These are phyloP conservation scores for Thunnus thynnus DNA, from an alignment of 2,113 vertebrate species.

Conservation along the genomic window DNA sequence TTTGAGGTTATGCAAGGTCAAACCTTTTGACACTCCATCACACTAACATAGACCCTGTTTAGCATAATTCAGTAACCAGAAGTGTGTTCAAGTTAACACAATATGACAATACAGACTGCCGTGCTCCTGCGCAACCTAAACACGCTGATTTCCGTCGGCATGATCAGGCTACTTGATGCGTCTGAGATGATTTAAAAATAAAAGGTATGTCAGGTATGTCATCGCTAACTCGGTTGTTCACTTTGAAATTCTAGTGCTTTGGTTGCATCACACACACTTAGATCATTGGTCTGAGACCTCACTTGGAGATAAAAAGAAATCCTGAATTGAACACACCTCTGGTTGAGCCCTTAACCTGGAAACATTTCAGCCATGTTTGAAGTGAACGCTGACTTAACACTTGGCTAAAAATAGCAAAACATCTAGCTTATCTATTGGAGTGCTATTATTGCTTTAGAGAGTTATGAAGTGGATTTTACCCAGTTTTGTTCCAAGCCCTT, in stretches of 20 bases:
- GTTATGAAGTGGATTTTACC: conserved; percentile 68
- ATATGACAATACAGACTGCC: background rate
- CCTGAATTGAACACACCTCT: conserved; percentile 67
- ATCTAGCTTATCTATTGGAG: conserved; percentile 76
- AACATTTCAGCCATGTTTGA: conserved; percentile 52
- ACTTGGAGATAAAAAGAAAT: conserved; percentile 14
- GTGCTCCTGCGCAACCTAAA: background rate
- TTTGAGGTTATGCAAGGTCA: conserved; percentile 75
- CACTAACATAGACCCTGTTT: conserved; percentile 64
- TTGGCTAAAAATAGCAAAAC: conserved; percentile 59
- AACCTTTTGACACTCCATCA: conserved; percentile 55
- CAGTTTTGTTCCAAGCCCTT: conserved; percentile 53
- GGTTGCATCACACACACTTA: conserved; percentile 31
- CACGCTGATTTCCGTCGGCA: background rate
- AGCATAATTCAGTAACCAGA: conserved; percentile 64
- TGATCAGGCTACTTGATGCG: background rate
- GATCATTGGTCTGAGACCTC: background rate
- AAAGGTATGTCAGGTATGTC: background rate
- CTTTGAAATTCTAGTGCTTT: conserved; percentile 49
- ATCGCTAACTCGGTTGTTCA: background rate
- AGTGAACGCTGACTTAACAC: conserved; percentile 32
- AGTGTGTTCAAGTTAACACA: conserved; percentile 64
- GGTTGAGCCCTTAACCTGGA: conserved; percentile 74
- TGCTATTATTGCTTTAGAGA: conserved; percentile 80
- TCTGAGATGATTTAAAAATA: conserved; percentile 23